Conservation (phyloP, 2,888 invertebrate genomes). For the Acanthosepion lycidas region DNA sequence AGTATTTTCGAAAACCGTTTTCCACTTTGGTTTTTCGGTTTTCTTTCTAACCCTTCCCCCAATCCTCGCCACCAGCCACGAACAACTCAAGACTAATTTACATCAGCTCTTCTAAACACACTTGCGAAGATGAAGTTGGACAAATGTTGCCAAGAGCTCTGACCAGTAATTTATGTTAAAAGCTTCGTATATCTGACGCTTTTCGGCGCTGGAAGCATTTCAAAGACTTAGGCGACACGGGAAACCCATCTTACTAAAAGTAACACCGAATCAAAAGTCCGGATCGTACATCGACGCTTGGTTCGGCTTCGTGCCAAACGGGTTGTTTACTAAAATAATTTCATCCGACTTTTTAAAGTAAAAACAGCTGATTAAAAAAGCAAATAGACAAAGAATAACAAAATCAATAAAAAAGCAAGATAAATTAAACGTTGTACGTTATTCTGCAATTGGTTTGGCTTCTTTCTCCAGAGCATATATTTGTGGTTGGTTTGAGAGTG, state of each 20-base stretch:
- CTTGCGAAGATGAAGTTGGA: background rate
- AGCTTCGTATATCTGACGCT: background rate
- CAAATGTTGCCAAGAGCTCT: background rate
- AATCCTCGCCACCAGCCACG: background rate
- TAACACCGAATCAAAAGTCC: background rate
- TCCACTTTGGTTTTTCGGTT: background rate
- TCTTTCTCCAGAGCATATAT: too few relatives aligned
- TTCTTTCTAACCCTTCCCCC: background rate
- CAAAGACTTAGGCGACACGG: slow-evolving; percentile 12
- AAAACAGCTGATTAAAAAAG: background rate
- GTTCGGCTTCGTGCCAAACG: background rate
- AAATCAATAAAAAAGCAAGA: too few relatives aligned
- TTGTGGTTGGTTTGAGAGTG: too few relatives aligned
- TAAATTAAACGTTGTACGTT: too few relatives aligned
- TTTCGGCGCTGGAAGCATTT: slow-evolving; percentile 33
- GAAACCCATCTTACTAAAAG: background rate
- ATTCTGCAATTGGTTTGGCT: too few relatives aligned
- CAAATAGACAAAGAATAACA: too few relatives aligned
- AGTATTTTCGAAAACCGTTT: too few relatives aligned
- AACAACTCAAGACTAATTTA: background rate
- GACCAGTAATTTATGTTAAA: background rate
- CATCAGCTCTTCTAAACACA: background rate
- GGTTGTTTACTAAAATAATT: background rate
- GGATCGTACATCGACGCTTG: background rate
- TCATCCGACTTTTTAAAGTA: background rate